These are phyloP conservation scores for Pseudotriccus pelzelni DNA, from an alignment of 2,797 vertebrate genomes.

Conservation along the genomic window DNA sequence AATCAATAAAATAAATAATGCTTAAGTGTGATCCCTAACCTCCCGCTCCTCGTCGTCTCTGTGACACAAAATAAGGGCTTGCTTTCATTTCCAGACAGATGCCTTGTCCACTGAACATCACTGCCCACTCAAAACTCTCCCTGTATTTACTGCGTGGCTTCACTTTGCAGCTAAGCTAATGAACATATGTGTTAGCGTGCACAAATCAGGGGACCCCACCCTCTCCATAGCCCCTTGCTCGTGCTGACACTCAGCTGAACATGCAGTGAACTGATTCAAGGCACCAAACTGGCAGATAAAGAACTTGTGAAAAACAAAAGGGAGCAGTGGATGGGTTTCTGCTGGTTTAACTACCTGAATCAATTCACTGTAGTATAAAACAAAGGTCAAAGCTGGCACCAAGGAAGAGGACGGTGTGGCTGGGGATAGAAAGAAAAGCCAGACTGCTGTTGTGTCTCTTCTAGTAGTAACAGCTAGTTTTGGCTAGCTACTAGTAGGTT, in stretches of 20 bases:
- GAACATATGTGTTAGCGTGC: neutral
- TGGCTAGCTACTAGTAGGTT: neutral
- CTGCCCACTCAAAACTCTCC: neutral
- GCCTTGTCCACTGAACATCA: neutral
- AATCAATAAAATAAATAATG: neutral
- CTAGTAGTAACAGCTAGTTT: neutral
- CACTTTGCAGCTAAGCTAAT: neutral
- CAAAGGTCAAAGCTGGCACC: neutral
- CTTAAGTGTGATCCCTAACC: neutral
- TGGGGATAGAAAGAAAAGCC: neutral
- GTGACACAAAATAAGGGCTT: neutral
- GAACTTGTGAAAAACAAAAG: neutral
- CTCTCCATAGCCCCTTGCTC: neutral
- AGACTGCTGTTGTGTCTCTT: neutral
- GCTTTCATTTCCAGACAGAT: neutral
- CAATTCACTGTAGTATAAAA: neutral
- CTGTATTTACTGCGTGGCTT: accelerated
- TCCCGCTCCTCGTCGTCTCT: accelerated
- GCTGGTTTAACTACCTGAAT: neutral
- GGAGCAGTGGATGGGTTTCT: neutral
- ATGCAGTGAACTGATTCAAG: neutral
- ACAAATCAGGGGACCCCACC: accelerated
- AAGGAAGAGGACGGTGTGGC: neutral
- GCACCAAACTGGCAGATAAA: neutral
- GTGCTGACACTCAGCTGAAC: neutral